Percentiles rank a stretch among this genome's conserved stretches.
phyloP scores from a whole-genome alignment of 2,797 vertebrate species.

The Anabacerthia variegaticeps region DNA sequence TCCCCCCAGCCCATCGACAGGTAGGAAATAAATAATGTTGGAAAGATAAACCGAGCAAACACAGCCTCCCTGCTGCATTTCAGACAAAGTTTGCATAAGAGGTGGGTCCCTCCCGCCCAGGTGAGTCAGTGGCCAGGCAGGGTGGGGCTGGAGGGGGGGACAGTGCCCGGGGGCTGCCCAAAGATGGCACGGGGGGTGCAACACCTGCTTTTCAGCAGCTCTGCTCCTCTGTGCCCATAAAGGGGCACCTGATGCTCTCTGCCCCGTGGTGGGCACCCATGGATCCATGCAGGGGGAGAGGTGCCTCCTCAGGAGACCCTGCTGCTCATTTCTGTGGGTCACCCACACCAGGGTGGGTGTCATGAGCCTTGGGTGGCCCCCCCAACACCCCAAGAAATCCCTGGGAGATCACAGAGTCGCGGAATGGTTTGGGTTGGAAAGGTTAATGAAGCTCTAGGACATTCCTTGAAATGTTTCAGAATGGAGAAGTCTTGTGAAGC shows the following conservation, averaged over 20 bases:
- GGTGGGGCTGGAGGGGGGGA: not conserved
- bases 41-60: conserved; percentile 36
- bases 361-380: not conserved
- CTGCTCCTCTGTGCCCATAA: fast-evolving
- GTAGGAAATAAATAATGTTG: conserved; percentile 27
- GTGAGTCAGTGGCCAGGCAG: not conserved
- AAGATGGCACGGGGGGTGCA: not conserved
- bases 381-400: not conserved
- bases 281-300: fast-evolving
- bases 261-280: not conserved
- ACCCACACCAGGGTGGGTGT: fast-evolving
- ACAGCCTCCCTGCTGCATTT: not conserved
- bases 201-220: fast-evolving
- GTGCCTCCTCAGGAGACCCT: not conserved
- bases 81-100: not conserved
- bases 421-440: not conserved
- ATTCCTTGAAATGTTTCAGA: not conserved
- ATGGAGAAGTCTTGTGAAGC: not conserved
- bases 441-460: not conserved
- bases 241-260: not conserved
- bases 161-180: fast-evolving
- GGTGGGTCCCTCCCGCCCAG: not conserved
- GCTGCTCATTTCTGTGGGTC: not conserved
- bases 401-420: not conserved
- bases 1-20: not conserved